Percentiles rank a stretch among this genome's conserved stretches.
Conservation (phyloP, 1,140 invertebrate genomes). For the Mizuhopecten yessoensis region DNA sequence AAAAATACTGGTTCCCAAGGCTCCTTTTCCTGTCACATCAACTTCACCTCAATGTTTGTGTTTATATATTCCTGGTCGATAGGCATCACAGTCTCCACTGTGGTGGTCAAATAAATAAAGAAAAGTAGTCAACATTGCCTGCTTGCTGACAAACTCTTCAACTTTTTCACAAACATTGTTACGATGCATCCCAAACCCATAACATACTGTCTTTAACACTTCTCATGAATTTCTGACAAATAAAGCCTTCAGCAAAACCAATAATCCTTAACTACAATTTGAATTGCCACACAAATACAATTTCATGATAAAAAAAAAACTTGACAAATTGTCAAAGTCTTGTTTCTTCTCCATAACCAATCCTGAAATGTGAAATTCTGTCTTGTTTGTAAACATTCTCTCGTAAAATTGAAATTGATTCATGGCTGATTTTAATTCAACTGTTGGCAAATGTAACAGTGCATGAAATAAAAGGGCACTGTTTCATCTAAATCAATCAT, state of each 20-base stretch:
- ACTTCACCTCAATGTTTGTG: too few species aligned
- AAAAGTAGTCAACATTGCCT: too few species aligned
- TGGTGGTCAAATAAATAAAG: too few species aligned
- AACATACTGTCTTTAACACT: background rate
- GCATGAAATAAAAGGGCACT: background rate
- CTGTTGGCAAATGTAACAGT: background rate
- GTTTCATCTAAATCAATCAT: background rate
- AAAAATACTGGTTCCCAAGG: too few species aligned
- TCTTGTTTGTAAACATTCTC: background rate
- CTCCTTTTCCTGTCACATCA: too few species aligned
- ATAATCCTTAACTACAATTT: background rate
- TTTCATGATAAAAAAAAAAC: background rate
- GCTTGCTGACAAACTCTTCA: too few species aligned
- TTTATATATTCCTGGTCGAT: too few species aligned
- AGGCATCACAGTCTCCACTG: too few species aligned
- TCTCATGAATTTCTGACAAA: background rate
- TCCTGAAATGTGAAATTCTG: background rate
- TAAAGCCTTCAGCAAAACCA: background rate
- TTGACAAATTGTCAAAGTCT: constrained; percentile 14
- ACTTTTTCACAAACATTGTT: background rate
- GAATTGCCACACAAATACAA: background rate
- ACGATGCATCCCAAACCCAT: background rate
- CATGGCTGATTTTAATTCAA: background rate
- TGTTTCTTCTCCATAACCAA: background rate
- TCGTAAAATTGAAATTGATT: background rate